Conservation (phyloP, 2,113 vertebrate species). For the Cygnus buccinator region DNA sequence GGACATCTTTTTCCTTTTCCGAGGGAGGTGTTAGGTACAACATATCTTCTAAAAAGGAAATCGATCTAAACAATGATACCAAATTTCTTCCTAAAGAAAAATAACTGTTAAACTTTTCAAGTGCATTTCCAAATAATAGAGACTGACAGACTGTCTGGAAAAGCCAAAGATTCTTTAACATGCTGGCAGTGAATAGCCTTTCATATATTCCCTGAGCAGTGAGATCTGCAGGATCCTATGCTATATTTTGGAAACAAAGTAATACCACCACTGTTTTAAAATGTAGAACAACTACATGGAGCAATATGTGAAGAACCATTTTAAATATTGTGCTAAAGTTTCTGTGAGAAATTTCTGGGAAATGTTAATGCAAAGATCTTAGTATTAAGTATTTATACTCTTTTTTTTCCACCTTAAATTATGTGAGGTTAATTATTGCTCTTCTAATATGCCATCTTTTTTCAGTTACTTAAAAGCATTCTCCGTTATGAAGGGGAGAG, state of each 20-base stretch:
- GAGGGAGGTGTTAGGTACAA: not conserved
- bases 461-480: not conserved
- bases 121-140: slow-evolving; percentile 1
- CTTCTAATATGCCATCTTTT: not conserved
- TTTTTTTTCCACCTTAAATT: not conserved
- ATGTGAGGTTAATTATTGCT: not conserved
- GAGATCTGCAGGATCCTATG: not conserved
- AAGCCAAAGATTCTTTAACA: not conserved
- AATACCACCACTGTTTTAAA: not conserved
- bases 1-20: not conserved
- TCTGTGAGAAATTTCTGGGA: not conserved
- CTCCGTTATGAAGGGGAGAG: not conserved
- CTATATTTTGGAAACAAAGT: not conserved
- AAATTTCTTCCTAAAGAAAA: not conserved
- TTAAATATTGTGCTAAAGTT: not conserved
- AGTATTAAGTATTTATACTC: not conserved
- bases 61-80: not conserved
- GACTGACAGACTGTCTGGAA: not conserved
- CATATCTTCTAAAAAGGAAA: not conserved
- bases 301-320: not conserved
- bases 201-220: not conserved
- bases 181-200: not conserved
- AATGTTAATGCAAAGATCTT: not conserved
- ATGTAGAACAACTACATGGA: not conserved
- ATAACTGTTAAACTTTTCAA: not conserved